Conservation (phyloP, 2,888 invertebrate genomes). For the Palloptera scutellata region DNA sequence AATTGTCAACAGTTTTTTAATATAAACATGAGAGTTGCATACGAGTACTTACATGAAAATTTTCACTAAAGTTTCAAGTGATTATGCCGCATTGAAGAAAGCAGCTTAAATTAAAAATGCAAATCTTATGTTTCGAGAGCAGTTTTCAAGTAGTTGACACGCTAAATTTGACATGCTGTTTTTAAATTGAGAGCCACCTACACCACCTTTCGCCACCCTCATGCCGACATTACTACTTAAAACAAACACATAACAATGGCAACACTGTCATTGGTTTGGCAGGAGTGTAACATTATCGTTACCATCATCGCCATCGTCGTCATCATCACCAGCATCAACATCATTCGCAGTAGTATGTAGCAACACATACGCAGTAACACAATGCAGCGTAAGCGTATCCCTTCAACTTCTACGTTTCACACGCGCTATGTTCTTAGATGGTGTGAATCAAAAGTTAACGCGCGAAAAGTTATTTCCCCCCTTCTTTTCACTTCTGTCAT, state of each 20-base stretch:
- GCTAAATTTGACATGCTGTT: no score
- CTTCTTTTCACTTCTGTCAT: background rate
- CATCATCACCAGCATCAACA: slow-evolving; percentile 15
- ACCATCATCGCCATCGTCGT: background rate
- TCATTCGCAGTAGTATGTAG: background rate
- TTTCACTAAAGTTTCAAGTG: no score
- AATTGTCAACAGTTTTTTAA: no score
- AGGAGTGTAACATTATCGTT: background rate
- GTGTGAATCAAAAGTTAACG: background rate
- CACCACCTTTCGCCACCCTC: background rate
- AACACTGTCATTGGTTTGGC: no score
- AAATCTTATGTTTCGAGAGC: no score
- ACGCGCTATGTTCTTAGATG: background rate
- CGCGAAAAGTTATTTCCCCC: background rate
- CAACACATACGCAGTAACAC: background rate
- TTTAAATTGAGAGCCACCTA: no score
- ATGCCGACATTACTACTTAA: background rate
- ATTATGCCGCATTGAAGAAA: no score
- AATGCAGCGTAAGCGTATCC: background rate
- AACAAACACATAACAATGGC: background rate
- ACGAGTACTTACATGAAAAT: no score
- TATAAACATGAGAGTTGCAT: no score
- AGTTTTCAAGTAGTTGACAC: no score
- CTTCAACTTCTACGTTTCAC: background rate
- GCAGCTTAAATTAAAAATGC: no score